A percentile compares a stretch with the other conserved stretches of the same genome.
Conservation (phyloP, 2,113 vertebrate genomes). For the Leptobrachium ailaonicum region DNA sequence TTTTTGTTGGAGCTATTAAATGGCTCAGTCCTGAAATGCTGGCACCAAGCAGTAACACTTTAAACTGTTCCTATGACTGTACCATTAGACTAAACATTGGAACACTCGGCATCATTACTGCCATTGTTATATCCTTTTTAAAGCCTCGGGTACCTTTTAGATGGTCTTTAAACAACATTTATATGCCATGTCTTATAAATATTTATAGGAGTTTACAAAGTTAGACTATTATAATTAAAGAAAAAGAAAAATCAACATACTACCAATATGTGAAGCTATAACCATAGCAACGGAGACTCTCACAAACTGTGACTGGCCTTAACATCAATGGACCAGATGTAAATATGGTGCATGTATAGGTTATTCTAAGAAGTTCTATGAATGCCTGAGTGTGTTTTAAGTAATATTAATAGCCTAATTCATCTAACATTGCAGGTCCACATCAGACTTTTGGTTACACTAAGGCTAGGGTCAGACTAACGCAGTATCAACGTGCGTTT, state of each 20-base stretch:
- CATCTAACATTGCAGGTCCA: too few relatives aligned
- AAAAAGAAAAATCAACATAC: background rate
- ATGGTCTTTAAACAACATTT: background rate
- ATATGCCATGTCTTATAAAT: background rate
- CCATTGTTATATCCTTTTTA: slow-evolving; percentile 36
- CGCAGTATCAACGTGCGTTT: too few relatives aligned
- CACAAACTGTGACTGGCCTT: background rate
- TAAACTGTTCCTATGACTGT: slow-evolving; percentile 22
- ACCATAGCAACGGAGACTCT: background rate
- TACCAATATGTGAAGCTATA: background rate
- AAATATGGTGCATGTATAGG: background rate
- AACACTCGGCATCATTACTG: slow-evolving; percentile 8
- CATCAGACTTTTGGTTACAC: too few relatives aligned
- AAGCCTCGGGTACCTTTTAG: slow-evolving; percentile 1
- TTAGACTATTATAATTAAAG: background rate
- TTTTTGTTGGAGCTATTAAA: slow-evolving; percentile 44
- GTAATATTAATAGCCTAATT: too few relatives aligned
- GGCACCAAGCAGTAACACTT: slow-evolving; percentile 33
- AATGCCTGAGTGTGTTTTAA: too few relatives aligned
- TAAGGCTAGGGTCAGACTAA: too few relatives aligned
- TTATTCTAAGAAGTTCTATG: too few relatives aligned
- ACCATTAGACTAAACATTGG: slow-evolving; percentile 44
- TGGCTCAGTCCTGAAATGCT: slow-evolving; percentile 26
- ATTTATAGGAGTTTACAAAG: background rate
- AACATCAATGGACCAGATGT: background rate